Conservation (phyloP, 1,140 invertebrate genomes). For the Pygmarrhopalites habei region DNA sequence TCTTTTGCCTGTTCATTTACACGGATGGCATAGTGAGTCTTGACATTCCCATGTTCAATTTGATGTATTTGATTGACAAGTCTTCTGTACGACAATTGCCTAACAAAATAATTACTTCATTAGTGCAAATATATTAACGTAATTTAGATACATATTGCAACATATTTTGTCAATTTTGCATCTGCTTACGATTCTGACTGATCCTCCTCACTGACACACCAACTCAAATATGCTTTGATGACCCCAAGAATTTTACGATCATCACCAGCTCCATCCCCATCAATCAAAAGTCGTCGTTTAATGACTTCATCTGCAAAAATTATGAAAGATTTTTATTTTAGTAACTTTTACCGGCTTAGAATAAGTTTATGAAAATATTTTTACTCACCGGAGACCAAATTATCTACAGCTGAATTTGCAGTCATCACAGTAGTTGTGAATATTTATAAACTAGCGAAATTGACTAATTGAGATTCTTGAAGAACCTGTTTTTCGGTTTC, state of each 20-base stretch:
- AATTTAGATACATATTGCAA: too few species aligned
- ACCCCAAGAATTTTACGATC: conserved; percentile 79
- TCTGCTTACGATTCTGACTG: background rate
- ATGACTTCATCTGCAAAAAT: conserved; percentile 78
- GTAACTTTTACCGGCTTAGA: too few species aligned
- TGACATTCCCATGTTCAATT: conserved; percentile 79
- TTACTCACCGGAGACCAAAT: too few species aligned
- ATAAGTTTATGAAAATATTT: too few species aligned
- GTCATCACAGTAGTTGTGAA: too few species aligned
- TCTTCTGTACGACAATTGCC: background rate
- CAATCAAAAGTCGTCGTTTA: conserved; percentile 76
- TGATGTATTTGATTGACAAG: conserved; percentile 65
- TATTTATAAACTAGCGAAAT: too few species aligned
- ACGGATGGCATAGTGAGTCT: conserved; percentile 66
- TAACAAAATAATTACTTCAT: background rate
- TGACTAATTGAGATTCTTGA: too few species aligned
- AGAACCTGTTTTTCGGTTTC: too few species aligned
- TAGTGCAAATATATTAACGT: too few species aligned
- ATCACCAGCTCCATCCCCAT: conserved; percentile 93
- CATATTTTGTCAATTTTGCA: background rate
- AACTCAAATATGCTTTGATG: conserved; percentile 81
- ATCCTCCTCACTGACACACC: too few species aligned
- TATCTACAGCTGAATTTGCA: background rate
- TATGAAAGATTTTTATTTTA: too few species aligned
- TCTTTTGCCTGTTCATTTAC: conserved; percentile 78